phyloP scores from a whole-genome alignment of 2,113 vertebrate species.

The Tachycineta bicolor region DNA sequence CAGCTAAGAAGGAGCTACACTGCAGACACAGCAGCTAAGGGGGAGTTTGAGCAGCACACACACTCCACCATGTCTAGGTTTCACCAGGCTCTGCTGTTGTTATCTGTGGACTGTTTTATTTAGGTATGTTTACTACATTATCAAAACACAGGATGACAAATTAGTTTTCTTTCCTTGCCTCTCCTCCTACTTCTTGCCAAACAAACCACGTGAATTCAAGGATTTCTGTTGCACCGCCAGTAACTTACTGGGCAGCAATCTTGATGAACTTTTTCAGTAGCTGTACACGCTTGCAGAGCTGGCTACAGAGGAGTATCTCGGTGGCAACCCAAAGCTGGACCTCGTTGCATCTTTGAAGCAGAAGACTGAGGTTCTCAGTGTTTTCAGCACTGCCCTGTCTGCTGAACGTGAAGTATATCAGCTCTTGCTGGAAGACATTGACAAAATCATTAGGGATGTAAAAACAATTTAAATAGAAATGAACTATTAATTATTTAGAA shows the following conservation, averaged over 20 bases:
- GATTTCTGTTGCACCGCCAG: background rate
- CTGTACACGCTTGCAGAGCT: conserved; percentile 92
- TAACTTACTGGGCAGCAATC: conserved; percentile 94
- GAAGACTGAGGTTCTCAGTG: conserved; percentile 86
- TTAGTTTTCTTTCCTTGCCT: background rate
- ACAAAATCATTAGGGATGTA: background rate
- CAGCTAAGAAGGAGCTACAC: background rate
- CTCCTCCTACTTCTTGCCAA: background rate
- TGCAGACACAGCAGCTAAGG: background rate
- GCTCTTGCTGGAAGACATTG: conserved; percentile 88
- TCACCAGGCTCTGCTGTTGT: background rate
- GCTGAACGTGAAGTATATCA: conserved; percentile 94
- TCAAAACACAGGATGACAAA: background rate
- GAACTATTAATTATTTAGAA: background rate
- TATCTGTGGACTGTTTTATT: background rate
- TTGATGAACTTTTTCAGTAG: conserved; percentile 99
- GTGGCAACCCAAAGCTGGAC: conserved; percentile 98
- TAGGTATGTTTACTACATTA: background rate
- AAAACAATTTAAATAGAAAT: background rate
- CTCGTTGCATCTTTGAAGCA: conserved; percentile 94
- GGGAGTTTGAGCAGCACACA: background rate
- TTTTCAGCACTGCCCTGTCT: conserved; percentile 83
- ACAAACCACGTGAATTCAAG: background rate
- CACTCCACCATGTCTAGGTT: background rate
- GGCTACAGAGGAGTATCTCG: conserved; percentile 89